Evolutionary conservation across 1,140 invertebrate species (phyloP).

Genomic region (Atopsyche davidsoni): DNA sequence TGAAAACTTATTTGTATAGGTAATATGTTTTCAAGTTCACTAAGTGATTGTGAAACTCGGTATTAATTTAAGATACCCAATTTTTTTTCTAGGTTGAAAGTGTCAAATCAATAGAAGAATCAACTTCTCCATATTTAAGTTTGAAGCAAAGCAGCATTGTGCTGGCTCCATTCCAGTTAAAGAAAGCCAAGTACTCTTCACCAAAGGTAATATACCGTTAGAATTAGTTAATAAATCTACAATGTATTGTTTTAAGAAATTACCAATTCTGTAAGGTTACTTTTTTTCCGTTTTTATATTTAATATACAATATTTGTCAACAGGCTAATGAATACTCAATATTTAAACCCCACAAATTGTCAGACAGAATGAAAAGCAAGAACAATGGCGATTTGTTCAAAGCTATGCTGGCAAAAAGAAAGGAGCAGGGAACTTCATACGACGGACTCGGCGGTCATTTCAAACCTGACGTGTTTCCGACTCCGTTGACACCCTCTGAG

Average conservation of each 20-base stretch:
- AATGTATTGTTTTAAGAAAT: too few relatives aligned
- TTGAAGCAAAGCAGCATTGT: slow-evolving; percentile 16
- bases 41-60: too few relatives aligned
- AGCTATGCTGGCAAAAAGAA: slow-evolving; percentile 16
- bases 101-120: slow-evolving; percentile 10
- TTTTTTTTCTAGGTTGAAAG: slow-evolving; percentile 11
- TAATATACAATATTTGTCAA: slow-evolving; percentile 4
- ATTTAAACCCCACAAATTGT: slow-evolving; percentile 10
- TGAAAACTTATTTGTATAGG: too few relatives aligned
- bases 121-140: slow-evolving; percentile 19
- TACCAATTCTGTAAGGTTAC: too few relatives aligned
- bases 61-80: too few relatives aligned
- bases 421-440: slow-evolving; percentile 34
- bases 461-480: slow-evolving; percentile 38
- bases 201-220: slow-evolving; percentile 6
- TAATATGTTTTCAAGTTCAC: too few relatives aligned
- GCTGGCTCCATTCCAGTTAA: slow-evolving; percentile 7
- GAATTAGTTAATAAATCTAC: too few relatives aligned
- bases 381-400: slow-evolving; percentile 16
- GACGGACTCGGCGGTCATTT: slow-evolving; percentile 43
- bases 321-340: slow-evolving; percentile 16
- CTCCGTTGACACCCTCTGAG: background rate
- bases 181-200: background rate
- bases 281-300: background rate
- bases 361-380: background rate